Evolutionary conservation across 2,888 invertebrate species (phyloP).

Genomic region (Tridacna crocea): DNA sequence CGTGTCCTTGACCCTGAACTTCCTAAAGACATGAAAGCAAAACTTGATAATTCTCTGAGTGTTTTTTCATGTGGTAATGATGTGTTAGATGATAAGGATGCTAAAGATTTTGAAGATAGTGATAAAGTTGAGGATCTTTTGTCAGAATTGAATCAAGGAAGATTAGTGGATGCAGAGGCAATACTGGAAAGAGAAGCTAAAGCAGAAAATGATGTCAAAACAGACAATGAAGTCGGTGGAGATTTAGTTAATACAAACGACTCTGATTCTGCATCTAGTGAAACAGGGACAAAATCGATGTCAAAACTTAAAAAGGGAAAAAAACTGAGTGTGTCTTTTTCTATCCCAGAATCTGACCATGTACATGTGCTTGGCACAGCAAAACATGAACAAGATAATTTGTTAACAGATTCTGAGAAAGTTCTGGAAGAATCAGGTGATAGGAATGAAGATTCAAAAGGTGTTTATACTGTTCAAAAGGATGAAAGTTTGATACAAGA

Average conservation of each 20-base stretch:
- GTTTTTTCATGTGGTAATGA: constrained; percentile 68
- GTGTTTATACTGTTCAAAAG: constrained; percentile 24
- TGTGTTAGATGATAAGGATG: constrained; percentile 9
- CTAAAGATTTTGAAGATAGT: constrained; percentile 6
- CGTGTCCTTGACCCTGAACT: neutral
- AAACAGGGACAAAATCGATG: constrained; percentile 28
- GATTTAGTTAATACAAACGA: neutral
- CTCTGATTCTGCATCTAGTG: neutral
- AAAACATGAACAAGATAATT: neutral
- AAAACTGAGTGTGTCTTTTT: constrained; percentile 52
- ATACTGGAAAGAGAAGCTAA: constrained; percentile 20
- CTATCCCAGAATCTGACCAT: constrained; percentile 42
- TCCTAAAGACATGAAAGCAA: constrained; percentile 40
- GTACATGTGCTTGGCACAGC: neutral
- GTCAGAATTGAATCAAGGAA: constrained; percentile 6
- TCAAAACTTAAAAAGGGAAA: constrained; percentile 32
- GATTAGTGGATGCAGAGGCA: constrained; percentile 17
- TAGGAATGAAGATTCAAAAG: constrained; percentile 17
- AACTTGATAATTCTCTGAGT: constrained; percentile 56
- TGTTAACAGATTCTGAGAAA: constrained; percentile 2
- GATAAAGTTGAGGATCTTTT: constrained; percentile 14
- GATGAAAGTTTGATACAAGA: constrained; percentile 20
- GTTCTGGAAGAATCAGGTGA: constrained; percentile 15
- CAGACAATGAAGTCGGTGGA: constrained; percentile 12
- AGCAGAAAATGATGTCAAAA: constrained; percentile 12